These are phyloP conservation scores for Polydrusus cervinus DNA, from an alignment of 2,888 invertebrate genomes.

Conservation along the genomic window DNA sequence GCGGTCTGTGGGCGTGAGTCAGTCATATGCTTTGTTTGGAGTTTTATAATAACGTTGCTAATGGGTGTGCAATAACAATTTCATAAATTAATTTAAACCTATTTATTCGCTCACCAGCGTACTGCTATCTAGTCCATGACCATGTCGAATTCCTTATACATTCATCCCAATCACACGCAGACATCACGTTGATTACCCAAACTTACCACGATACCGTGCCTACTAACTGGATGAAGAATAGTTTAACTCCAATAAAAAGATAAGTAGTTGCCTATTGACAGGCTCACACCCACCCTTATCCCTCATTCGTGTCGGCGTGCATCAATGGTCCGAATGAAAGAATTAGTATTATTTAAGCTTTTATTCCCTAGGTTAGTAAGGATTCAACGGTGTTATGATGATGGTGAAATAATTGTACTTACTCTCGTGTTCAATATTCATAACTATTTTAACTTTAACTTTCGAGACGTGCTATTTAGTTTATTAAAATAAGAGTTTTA, in stretches of 20 bases:
- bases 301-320: conserved; percentile 51
- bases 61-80: too few species aligned
- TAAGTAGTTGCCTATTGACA: background rate
- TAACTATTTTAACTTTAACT: too few species aligned
- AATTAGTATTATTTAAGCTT: conserved; percentile 67
- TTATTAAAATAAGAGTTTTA: too few species aligned
- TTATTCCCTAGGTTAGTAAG: conserved; percentile 66
- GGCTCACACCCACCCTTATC: conserved; percentile 39
- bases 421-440: conserved; percentile 34
- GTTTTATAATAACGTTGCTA: background rate
- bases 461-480: too few species aligned
- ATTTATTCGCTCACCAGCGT: too few species aligned
- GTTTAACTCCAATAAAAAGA: background rate
- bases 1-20: conserved; percentile 20
- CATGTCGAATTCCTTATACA: too few species aligned
- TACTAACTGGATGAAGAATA: too few species aligned
- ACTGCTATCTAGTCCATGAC: too few species aligned
- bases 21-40: background rate
- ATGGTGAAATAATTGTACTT: conserved; percentile 70
- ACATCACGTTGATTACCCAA: too few species aligned
- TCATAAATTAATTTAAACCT: too few species aligned
- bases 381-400: conserved; percentile 72
- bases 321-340: conserved; percentile 56
- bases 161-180: too few species aligned
- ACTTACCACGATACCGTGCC: too few species aligned